Evolutionary conservation across 2,113 vertebrate genomes (phyloP).

Genomic region (Coracopsis vasa): DNA sequence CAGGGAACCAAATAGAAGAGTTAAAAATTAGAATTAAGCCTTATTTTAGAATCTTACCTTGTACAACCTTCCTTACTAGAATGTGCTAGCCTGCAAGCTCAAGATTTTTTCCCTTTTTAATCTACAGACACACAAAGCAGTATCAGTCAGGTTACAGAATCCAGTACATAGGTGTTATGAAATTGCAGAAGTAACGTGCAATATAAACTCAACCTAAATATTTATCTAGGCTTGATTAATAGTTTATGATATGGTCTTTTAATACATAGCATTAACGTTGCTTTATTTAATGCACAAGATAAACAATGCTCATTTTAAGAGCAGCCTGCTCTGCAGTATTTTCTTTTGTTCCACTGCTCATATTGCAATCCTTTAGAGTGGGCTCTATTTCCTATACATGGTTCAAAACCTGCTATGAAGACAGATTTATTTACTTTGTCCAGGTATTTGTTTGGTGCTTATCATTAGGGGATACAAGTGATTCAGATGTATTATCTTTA

Average conservation of each 20-base stretch:
- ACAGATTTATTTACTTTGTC: neutral
- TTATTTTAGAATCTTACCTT: neutral
- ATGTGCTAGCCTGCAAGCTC: neutral
- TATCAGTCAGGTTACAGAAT: neutral
- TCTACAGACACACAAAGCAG: rapidly evolving
- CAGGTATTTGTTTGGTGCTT: neutral
- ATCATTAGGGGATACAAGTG: neutral
- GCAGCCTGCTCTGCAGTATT: neutral
- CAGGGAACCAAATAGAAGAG: neutral
- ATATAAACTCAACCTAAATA: neutral
- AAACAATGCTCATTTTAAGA: neutral
- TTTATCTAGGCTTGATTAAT: neutral
- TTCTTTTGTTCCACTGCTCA: neutral
- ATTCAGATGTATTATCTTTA: neutral
- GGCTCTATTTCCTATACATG: neutral
- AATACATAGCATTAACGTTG: neutral
- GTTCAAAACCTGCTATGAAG: neutral
- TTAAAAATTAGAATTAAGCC: neutral
- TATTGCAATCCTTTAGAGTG: neutral
- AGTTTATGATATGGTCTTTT: neutral
- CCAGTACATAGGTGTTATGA: rapidly evolving
- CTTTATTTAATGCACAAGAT: neutral
- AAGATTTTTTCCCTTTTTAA: neutral
- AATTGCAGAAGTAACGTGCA: neutral
- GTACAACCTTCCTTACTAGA: neutral